Base-by-base conservation (phyloP, 2,797 vertebrate genomes). In the Crocidura indochinensis region DNA sequence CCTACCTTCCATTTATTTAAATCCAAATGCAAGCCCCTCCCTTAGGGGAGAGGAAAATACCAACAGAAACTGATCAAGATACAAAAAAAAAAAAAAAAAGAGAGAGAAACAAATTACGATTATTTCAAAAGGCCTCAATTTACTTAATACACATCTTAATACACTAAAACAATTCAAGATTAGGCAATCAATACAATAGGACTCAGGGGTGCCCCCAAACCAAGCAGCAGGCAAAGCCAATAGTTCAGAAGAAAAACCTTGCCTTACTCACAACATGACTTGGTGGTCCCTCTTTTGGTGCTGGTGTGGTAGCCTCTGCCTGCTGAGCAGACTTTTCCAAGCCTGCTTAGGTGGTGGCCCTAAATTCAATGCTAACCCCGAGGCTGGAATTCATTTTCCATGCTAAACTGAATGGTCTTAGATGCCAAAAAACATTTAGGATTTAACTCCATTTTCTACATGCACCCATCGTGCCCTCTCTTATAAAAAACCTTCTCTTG, bases 101-200 rank as follows among this genome's bases (percentile, higher is more conserved):
- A 38, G 38, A 38, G 38, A 38, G 38, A 38, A 38, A 38, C 38
- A 38, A 38, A 38, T 38, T 38, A 38, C 2, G 38, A 38, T 38
- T 38, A 38, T 38, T 38, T 38, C 38, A 38, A 38, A 38, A 38
- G 38, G 38, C 38, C 38, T 38, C 38, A 38, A 38, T 38, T 38
- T 38, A 38, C 38, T 38, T 38, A 38, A 38, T 38, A 56, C 53
- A 56, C 53, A 19, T 56, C 53, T 56, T 91, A 91, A 89, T n/a
- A 76, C 5, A 71, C 1, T 67, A 76, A 77, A 60, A 24, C 26
- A 88, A 69, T 9, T 91, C 26, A 93, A 89, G 95, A 74, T 83
- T 46, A 78, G 93, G 47, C 44, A 74, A 75, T 76, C 46, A n/a
- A 38, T 56, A 47, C 85, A 79, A 53, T n/a, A 92, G 84, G 87